phyloP scores from a whole-genome alignment of 2,888 invertebrate species.

The Campaea margaritaria region DNA sequence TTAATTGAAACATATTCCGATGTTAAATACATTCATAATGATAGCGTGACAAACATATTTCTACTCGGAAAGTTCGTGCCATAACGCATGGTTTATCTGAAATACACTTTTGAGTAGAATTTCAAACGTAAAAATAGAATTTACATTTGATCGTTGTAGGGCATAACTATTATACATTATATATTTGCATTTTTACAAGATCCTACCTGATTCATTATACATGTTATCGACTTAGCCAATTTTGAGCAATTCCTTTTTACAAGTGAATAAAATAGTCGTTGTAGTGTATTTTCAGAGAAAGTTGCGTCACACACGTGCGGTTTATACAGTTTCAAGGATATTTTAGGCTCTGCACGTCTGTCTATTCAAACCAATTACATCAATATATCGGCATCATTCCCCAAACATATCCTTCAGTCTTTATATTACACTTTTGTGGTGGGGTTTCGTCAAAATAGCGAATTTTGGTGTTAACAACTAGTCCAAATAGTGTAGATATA shows the following conservation, averaged over 20 bases:
- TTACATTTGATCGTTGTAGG: slow-evolving; percentile 13
- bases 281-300: slow-evolving; percentile 24
- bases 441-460: slow-evolving; percentile 32
- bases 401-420: slow-evolving; percentile 68
- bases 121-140: slow-evolving; percentile 11
- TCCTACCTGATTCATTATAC: slow-evolving; percentile 10
- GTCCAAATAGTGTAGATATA: too few relatives aligned
- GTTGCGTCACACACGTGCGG: slow-evolving; percentile 9
- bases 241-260: slow-evolving; percentile 9
- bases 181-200: slow-evolving; percentile 18
- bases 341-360: slow-evolving; percentile 46
- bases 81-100: slow-evolving; percentile 16
- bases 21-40: neutral
- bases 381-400: slow-evolving; percentile 48
- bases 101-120: slow-evolving; percentile 18
- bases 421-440: slow-evolving; percentile 52
- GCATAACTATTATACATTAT: slow-evolving; percentile 11
- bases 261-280: slow-evolving; percentile 9
- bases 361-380: slow-evolving; percentile 53
- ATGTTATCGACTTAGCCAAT: slow-evolving; percentile 1
- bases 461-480: too few relatives aligned
- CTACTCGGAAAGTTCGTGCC: slow-evolving; percentile 6
- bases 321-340: slow-evolving; percentile 36
- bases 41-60: slow-evolving; percentile 14
- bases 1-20: neutral